Evolutionary conservation across 2,797 vertebrate genomes (phyloP).

Genomic region (Lophotriccus pileatus): DNA sequence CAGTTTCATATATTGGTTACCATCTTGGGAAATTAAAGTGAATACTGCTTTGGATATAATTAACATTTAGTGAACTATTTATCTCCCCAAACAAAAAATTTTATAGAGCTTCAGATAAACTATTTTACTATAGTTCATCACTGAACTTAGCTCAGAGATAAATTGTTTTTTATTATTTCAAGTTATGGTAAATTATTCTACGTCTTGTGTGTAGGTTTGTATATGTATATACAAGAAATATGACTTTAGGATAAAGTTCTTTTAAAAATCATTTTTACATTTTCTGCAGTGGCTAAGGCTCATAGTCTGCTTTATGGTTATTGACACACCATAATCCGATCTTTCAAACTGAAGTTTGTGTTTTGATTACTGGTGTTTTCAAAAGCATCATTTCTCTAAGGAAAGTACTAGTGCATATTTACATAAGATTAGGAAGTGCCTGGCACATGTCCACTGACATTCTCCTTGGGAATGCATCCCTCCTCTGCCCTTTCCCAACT

Average conservation of each 20-base stretch:
- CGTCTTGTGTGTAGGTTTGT: neutral
- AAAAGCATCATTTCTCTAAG: neutral
- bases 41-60: neutral
- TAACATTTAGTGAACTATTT: neutral
- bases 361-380: neutral
- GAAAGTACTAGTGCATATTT: neutral
- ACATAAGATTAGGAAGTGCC: neutral
- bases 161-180: neutral
- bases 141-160: neutral
- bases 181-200: neutral
- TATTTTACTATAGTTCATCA: neutral
- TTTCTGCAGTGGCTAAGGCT: neutral
- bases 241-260: neutral
- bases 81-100: rapidly evolving
- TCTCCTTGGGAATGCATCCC: neutral
- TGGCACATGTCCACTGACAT: neutral
- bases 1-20: neutral
- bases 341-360: neutral
- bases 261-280: neutral
- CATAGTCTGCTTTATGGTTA: neutral
- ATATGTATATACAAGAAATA: neutral
- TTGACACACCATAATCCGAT: too few species aligned
- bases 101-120: neutral
- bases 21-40: neutral
- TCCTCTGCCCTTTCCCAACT: neutral